Evolutionary conservation across 1,140 invertebrate species (phyloP).

Genomic region (Calliopsis andreniformis): DNA sequence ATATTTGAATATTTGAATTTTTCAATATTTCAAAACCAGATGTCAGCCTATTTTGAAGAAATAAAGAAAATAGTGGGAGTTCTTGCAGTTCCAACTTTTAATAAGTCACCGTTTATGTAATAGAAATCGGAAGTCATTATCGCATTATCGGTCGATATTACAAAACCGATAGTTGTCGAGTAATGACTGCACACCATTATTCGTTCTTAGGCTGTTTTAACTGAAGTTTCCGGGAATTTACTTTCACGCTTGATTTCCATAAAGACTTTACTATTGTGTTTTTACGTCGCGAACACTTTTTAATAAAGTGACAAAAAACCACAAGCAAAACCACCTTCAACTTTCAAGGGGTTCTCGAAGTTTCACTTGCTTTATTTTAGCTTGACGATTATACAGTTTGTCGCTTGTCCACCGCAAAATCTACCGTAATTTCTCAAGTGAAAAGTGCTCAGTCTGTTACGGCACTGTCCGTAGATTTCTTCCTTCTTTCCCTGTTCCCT

Average conservation of each 20-base stretch:
- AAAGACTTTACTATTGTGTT: neutral
- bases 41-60: too few relatives aligned
- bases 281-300: neutral
- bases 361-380: slow-evolving; percentile 55
- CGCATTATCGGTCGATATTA: too few relatives aligned
- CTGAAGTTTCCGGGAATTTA: neutral
- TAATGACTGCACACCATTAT: neutral
- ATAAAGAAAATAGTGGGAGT: too few relatives aligned
- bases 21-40: too few relatives aligned
- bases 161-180: neutral
- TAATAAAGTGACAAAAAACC: neutral
- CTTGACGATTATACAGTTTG: slow-evolving; percentile 59
- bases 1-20: too few relatives aligned
- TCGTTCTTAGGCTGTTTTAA: neutral
- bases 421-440: slow-evolving; percentile 60
- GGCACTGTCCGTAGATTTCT: slow-evolving; percentile 19
- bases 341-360: slow-evolving; percentile 13
- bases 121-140: too few relatives aligned
- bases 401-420: slow-evolving; percentile 56
- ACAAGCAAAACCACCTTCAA: neutral
- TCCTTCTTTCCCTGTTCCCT: neutral
- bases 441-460: slow-evolving; percentile 47
- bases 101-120: too few relatives aligned
- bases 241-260: neutral
- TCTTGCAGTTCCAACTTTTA: too few relatives aligned